Evolutionary conservation across 2,888 invertebrate species (phyloP), one percentile per base, ranked within the genome.

Genomic region (Polymixis lichenea): DNA sequence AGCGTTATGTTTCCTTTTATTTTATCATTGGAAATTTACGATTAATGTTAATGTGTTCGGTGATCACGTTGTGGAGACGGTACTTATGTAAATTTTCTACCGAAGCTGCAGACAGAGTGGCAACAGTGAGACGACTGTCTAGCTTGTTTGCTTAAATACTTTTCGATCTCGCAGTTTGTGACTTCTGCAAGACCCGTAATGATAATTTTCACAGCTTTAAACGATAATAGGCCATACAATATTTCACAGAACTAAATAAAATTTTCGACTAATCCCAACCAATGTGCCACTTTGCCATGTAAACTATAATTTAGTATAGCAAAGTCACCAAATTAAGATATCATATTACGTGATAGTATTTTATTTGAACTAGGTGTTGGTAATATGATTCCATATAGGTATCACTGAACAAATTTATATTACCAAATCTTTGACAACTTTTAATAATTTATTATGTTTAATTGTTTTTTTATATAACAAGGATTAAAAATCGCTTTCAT

Each of bases 61-160:
- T 83, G 90, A 91, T 94, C 94, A 94, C 92, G 94, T 93, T 92
- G 91, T 82, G 86, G 83, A 78, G 91, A 89, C 90, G 91, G 89
- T 88, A 87, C 88, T 92, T 95, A 95, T 95, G 94, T 90, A 90
- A 95, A 95, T 95, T 88, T 72, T 78, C 80, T 82, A 85, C 82
- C 86, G 92, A 89, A 87, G 86, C 81, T 93, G 92, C 93, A 96
- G 96, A 96, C 96, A 94, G 94, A 91, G 90, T 95, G 96, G 96
- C 95, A 94, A 92, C 95, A 88, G 62, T 46, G 67, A 83, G 86
- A 82, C 86, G 89, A 86, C 84, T 87, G 89, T 88, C 78, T 78
- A 78, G 73, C 62, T 56, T 76, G 73, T 88, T 86, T 81, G 81
- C 75, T 84, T 86, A 77, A 80, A 72, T 79, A 68, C 67, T 84